phyloP scores from a whole-genome alignment of 1,140 invertebrate genomes.

The Pteromalus puparum region DNA sequence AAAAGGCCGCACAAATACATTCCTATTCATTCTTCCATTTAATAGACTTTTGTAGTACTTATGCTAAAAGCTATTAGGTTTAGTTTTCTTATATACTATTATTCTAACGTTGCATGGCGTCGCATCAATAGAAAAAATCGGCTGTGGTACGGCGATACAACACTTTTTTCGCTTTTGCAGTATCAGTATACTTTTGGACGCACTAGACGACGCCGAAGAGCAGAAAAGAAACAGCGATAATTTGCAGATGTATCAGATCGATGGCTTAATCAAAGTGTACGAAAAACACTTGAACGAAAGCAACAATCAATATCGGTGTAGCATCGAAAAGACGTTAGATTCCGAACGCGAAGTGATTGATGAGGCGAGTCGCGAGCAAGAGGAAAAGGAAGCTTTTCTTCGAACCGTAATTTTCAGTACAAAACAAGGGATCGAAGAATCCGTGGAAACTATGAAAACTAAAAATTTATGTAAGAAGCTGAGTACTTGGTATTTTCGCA shows the following conservation, averaged over 20 bases:
- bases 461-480: constrained; percentile 63
- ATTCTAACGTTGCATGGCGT: no score
- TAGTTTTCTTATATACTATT: neutral
- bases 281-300: constrained; percentile 46
- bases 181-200: constrained; percentile 63
- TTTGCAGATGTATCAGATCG: constrained; percentile 61
- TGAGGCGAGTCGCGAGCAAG: constrained; percentile 46
- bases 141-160: no score
- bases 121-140: no score
- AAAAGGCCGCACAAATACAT: constrained; percentile 22
- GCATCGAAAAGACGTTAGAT: constrained; percentile 49
- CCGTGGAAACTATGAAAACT: constrained; percentile 52
- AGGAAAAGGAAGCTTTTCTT: constrained; percentile 56
- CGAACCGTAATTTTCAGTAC: constrained; percentile 53
- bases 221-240: constrained; percentile 59
- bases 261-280: constrained; percentile 59
- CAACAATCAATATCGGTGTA: neutral
- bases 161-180: constrained; percentile 50
- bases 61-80: neutral
- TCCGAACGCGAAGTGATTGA: constrained; percentile 26
- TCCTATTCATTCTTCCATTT: neutral
- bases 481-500: no score
- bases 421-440: constrained; percentile 54
- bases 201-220: constrained; percentile 59
- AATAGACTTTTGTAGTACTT: neutral